A percentile compares a stretch with the other conserved stretches of the same genome.
Evolutionary conservation across 1,140 invertebrate genomes (phyloP).

Genomic region (Ditylenchus dipsaci): DNA sequence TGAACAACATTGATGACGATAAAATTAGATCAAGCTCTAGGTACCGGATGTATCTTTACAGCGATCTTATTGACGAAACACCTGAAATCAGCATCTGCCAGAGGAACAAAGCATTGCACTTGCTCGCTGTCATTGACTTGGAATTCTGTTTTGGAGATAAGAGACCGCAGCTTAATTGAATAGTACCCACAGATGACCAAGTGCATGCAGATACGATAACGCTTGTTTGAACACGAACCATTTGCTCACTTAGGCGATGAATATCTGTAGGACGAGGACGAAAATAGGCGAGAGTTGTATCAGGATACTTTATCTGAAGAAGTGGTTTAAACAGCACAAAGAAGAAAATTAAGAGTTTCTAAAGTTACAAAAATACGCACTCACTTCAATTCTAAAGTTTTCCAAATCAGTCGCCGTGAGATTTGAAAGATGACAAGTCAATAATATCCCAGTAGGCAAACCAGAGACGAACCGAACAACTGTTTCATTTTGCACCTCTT

Average conservation of each 20-base stretch:
- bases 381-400: conserved; percentile 27
- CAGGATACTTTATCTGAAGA: conserved; percentile 30
- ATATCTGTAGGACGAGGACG: conserved; percentile 21
- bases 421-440: conserved; percentile 26
- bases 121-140: not conserved
- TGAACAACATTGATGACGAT: no score
- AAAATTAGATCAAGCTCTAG: not conserved
- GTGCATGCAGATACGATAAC: conserved; percentile 23
- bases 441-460: conserved; percentile 23
- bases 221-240: conserved; percentile 28
- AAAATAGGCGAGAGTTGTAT: conserved; percentile 26
- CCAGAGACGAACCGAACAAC: conserved; percentile 28
- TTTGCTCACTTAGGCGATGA: not conserved
- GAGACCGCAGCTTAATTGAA: conserved; percentile 15
- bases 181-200: conserved; percentile 24
- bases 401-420: conserved; percentile 19
- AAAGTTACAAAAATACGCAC: conserved; percentile 1
- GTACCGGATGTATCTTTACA: conserved; percentile 31
- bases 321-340: not conserved
- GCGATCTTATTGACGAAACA: conserved; percentile 15
- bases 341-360: not conserved
- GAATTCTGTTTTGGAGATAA: conserved; percentile 8
- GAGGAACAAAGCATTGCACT: conserved; percentile 9
- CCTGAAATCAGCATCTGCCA: conserved; percentile 18
- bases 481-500: conserved; percentile 26